Evolutionary conservation across 2,888 invertebrate species (phyloP).

Genomic region (Ypsolopha sequella): DNA sequence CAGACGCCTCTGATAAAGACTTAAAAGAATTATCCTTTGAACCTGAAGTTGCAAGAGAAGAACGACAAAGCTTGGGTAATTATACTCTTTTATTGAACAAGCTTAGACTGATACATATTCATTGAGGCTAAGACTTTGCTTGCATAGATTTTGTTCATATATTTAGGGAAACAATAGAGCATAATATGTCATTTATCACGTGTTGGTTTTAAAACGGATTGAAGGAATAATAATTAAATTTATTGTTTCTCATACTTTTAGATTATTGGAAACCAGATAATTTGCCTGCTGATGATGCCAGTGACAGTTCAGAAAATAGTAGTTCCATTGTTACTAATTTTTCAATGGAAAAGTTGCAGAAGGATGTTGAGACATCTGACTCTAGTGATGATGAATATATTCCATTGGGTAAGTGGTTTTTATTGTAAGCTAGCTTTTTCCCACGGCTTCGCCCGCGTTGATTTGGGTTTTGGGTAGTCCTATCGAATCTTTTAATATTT

Average conservation of each 20-base stretch:
- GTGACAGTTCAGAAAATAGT: slow-evolving; percentile 60
- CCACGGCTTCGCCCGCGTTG: no score
- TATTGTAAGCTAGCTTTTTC: no score
- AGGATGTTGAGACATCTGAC: slow-evolving; percentile 48
- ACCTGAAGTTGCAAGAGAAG: slow-evolving; percentile 41
- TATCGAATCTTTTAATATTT: no score
- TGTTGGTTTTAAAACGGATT: background rate
- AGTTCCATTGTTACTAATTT: slow-evolving; percentile 53
- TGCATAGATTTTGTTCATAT: background rate
- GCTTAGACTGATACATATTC: background rate
- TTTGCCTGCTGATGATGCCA: slow-evolving; percentile 46
- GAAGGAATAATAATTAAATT: background rate
- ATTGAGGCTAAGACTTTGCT: background rate
- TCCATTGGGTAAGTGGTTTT: slow-evolving; percentile 35
- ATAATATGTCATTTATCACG: background rate
- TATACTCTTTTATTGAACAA: background rate
- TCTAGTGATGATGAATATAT: slow-evolving; percentile 65
- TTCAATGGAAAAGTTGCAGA: slow-evolving; percentile 49
- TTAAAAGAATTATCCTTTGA: slow-evolving; percentile 53
- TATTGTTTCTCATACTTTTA: slow-evolving; percentile 13
- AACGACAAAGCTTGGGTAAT: slow-evolving; percentile 51
- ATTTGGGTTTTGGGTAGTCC: no score
- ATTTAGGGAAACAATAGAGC: background rate
- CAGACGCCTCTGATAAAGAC: slow-evolving; percentile 47
- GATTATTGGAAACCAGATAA: slow-evolving; percentile 62